Percentiles rank a stretch among this genome's conserved stretches.
Conservation (phyloP, 2,797 vertebrate genomes). For the Pseudopleuronectes americanus region DNA sequence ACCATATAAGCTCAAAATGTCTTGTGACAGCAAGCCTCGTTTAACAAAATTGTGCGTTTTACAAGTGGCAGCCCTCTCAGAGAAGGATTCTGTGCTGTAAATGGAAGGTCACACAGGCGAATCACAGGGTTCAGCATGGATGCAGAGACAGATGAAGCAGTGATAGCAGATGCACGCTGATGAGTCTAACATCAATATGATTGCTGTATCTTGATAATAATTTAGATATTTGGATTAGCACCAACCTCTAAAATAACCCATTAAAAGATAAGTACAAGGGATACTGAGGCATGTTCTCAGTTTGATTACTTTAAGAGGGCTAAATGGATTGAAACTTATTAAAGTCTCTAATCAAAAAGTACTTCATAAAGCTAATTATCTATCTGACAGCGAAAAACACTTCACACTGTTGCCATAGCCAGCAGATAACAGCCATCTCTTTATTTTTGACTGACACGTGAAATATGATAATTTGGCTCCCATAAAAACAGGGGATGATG, state of each 20-base stretch:
- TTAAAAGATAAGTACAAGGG: conserved; percentile 76
- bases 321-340: conserved; percentile 71
- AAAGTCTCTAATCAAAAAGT: conserved; percentile 70
- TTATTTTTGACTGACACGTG: conserved; percentile 57
- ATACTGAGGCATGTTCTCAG: conserved; percentile 53
- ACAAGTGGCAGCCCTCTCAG: conserved; percentile 14
- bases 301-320: conserved; percentile 69
- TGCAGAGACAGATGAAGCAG: conserved; percentile 56
- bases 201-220: conserved; percentile 74
- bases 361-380: conserved; percentile 61
- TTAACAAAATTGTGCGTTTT: conserved; percentile 27
- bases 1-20: conserved; percentile 2
- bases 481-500: conserved; percentile 49
- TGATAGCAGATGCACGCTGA: conserved; percentile 48
- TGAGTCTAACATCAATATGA: conserved; percentile 61
- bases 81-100: not conserved
- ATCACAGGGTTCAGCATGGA: conserved; percentile 53
- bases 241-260: conserved; percentile 71
- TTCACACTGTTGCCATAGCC: conserved; percentile 47
- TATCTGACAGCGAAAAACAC: conserved; percentile 59
- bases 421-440: conserved; percentile 47
- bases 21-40: conserved; percentile 1
- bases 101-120: conserved; percentile 53
- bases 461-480: conserved; percentile 61
- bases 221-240: conserved; percentile 81